Percentiles rank a stretch among this genome's conserved stretches.
phyloP scores from a whole-genome alignment of 2,797 vertebrate species.

The Lates japonicus region DNA sequence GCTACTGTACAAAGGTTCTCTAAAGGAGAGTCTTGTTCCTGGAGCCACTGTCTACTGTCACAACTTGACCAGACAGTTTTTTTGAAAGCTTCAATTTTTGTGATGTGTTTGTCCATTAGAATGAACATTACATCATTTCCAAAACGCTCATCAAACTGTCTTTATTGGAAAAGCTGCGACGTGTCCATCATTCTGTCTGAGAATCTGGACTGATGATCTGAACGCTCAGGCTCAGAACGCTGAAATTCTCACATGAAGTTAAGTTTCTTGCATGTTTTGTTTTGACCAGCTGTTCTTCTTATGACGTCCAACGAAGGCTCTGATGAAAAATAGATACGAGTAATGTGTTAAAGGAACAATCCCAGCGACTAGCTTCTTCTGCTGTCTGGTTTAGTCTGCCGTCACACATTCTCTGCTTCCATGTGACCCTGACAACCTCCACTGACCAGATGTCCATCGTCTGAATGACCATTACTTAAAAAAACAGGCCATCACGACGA shows the following conservation, averaged over 20 bases:
- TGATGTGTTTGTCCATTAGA: too few relatives aligned
- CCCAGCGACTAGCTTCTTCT: neutral
- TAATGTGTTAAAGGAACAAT: neutral
- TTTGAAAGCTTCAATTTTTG: too few relatives aligned
- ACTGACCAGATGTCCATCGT: slow-evolving; percentile 54
- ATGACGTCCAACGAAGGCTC: neutral
- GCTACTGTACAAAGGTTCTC: too few relatives aligned
- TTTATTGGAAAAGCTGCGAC: neutral
- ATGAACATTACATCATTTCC: neutral
- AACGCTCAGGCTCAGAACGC: too few relatives aligned
- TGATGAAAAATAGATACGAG: neutral
- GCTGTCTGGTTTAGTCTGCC: slow-evolving; percentile 13
- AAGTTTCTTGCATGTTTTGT: neutral
- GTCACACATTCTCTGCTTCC: neutral
- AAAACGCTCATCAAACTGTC: neutral
- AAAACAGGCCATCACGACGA: neutral
- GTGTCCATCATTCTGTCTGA: neutral
- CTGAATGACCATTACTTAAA: slow-evolving; percentile 54
- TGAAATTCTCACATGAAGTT: neutral
- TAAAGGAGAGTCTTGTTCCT: too few relatives aligned
- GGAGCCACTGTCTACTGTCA: too few relatives aligned
- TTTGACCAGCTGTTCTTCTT: neutral
- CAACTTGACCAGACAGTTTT: too few relatives aligned
- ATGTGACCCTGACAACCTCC: slow-evolving; percentile 20
- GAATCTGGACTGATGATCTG: neutral